phyloP scores from a whole-genome alignment of 1,140 invertebrate genomes.

The Dendrolimus kikuchii region DNA sequence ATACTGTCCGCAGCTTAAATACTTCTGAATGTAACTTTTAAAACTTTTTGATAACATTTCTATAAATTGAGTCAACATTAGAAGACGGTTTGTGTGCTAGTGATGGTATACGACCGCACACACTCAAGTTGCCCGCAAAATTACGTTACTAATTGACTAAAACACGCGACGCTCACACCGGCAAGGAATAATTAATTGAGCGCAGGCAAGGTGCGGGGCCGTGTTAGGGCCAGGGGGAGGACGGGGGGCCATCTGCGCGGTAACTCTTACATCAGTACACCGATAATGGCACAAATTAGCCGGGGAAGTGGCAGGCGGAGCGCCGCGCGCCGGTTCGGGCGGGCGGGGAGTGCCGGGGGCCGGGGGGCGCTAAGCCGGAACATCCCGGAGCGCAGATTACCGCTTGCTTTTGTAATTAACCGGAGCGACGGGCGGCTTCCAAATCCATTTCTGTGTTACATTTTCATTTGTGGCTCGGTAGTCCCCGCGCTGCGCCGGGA shows the following conservation, averaged over 20 bases:
- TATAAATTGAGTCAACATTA: constrained; percentile 39
- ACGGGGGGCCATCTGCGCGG: constrained; percentile 50
- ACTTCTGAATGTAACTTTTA: neutral
- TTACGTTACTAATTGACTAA: constrained; percentile 72
- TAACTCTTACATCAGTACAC: constrained; percentile 71
- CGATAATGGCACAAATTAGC: constrained; percentile 71
- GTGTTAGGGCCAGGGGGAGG: constrained; percentile 11
- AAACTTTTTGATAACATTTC: no score
- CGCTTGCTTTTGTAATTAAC: constrained; percentile 72
- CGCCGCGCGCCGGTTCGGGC: constrained; percentile 6
- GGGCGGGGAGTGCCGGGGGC: constrained; percentile 25
- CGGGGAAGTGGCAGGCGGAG: constrained; percentile 53
- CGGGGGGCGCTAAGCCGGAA: constrained; percentile 65
- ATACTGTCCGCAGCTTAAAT: no score
- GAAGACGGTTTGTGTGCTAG: constrained; percentile 29
- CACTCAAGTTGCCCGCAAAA: constrained; percentile 70
- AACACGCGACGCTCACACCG: constrained; percentile 70
- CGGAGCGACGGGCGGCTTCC: constrained; percentile 68
- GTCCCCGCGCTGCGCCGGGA: constrained; percentile 40
- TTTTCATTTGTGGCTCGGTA: constrained; percentile 67
- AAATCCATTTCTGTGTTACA: constrained; percentile 71
- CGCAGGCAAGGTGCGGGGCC: constrained; percentile 38
- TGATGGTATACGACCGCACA: constrained; percentile 41
- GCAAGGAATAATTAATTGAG: constrained; percentile 70
- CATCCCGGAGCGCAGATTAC: constrained; percentile 70